phyloP scores from a whole-genome alignment of 2,113 vertebrate species.

The Cromileptes altivelis region DNA sequence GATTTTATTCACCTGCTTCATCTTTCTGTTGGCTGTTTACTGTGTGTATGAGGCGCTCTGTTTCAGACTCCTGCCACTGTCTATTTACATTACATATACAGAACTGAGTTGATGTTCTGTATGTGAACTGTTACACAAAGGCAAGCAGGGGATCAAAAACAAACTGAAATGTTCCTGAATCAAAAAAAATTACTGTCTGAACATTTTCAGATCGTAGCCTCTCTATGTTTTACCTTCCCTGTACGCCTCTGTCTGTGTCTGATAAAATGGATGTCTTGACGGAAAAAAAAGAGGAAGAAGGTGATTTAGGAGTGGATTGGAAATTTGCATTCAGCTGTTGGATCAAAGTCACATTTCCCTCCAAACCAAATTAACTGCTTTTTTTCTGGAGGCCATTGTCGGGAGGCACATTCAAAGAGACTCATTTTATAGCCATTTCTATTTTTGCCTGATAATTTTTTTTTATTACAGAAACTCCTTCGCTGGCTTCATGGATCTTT shows the following conservation, averaged over 20 bases:
- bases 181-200: conserved; percentile 32
- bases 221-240: conserved; percentile 3
- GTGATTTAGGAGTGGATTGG: conserved; percentile 52
- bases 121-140: conserved; percentile 43
- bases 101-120: conserved; percentile 10
- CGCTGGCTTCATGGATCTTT: conserved; percentile 29
- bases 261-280: conserved; percentile 46
- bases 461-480: conserved; percentile 66
- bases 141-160: conserved; percentile 29
- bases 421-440: conserved; percentile 72
- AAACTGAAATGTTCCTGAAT: conserved; percentile 29
- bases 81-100: conserved; percentile 18
- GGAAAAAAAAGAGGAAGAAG: conserved; percentile 17
- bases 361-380: conserved; percentile 72
- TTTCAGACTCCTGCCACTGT: conserved; percentile 5
- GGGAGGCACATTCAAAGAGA: conserved; percentile 48
- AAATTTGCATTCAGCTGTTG: conserved; percentile 75
- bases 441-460: conserved; percentile 56
- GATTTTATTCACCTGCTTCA: background rate
- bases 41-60: background rate
- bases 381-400: conserved; percentile 42
- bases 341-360: conserved; percentile 78
- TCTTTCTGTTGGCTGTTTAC: background rate
- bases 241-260: conserved; percentile 12
- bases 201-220: conserved; percentile 14